phyloP scores from a whole-genome alignment of 1,140 invertebrate genomes.

The Cotesia typhae region DNA sequence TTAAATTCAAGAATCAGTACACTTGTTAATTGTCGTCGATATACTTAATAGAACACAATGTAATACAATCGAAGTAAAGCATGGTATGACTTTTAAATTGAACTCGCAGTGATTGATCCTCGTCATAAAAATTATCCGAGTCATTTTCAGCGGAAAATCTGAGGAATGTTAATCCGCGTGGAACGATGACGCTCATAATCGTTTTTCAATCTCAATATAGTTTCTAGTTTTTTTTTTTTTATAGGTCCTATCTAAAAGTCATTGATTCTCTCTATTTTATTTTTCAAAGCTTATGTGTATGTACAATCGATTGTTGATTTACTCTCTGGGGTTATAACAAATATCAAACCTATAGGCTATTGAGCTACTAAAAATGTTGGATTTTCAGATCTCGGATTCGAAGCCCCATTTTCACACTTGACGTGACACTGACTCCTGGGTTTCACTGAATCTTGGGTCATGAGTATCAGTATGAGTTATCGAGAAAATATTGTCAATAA shows the following conservation, averaged over 20 bases:
- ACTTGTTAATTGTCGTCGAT: no score
- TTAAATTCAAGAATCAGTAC: slow-evolving; percentile 24
- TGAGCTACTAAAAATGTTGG: not conserved
- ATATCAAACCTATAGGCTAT: not conserved
- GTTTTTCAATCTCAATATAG: not conserved
- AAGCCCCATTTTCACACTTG: slow-evolving; percentile 56
- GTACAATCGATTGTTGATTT: slow-evolving; percentile 48
- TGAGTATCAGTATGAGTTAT: no score
- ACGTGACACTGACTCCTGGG: slow-evolving; percentile 50
- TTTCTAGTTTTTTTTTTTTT: no score
- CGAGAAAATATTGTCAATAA: slow-evolving; percentile 5
- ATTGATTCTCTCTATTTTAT: slow-evolving; percentile 19
- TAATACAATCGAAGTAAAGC: no score
- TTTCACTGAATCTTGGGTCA: not conserved
- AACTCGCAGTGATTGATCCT: slow-evolving; percentile 14
- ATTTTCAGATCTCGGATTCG: slow-evolving; percentile 15
- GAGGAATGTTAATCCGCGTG: slow-evolving; percentile 7
- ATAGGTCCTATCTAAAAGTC: no score
- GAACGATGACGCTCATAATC: not conserved
- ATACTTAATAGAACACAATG: not conserved
- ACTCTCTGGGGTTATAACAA: slow-evolving; percentile 27
- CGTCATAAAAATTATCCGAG: not conserved
- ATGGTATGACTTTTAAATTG: not conserved
- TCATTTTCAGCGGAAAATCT: no score
- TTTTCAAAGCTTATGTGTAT: slow-evolving; percentile 32